A percentile compares a stretch with the other conserved stretches of the same genome.
Conservation (phyloP, 2,797 vertebrate species). For the Discoglossus pictus region DNA sequence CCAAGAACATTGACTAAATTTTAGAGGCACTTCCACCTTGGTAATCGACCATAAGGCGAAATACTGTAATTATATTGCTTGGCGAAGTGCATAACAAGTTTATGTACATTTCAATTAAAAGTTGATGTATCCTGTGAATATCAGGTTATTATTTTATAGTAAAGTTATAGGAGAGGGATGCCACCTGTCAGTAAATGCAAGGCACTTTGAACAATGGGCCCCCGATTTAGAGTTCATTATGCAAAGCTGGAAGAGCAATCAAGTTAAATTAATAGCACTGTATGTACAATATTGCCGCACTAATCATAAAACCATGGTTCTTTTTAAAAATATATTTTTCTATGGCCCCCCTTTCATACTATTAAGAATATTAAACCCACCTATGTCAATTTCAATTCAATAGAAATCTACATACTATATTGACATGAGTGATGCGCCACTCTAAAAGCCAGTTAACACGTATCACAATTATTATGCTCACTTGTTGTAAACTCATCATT, state of each 20-base stretch:
- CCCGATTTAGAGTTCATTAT: constrained; percentile 22
- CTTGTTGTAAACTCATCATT: too few relatives aligned
- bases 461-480: too few relatives aligned
- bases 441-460: too few relatives aligned
- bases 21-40: neutral
- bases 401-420: too few relatives aligned
- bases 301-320: too few relatives aligned
- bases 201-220: constrained; percentile 46
- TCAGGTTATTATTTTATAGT: neutral
- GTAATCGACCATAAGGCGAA: neutral
- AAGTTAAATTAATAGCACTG: too few relatives aligned
- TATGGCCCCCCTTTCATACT: too few relatives aligned
- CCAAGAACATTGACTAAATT: neutral
- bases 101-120: neutral
- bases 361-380: too few relatives aligned
- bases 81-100: constrained; percentile 6
- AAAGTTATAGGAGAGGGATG: constrained; percentile 8
- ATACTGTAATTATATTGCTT: constrained; percentile 40
- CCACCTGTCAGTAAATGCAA: constrained; percentile 23
- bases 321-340: too few relatives aligned
- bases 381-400: too few relatives aligned
- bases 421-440: too few relatives aligned
- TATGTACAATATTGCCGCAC: too few relatives aligned
- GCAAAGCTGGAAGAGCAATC: neutral
- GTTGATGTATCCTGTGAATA: neutral